These are phyloP conservation scores for cattle (Bos taurus) DNA, from an alignment of 2,113 vertebrate genomes.

Conservation along the genomic window ARS-UCD2.0 NC_037333.1:51242001-51242500, in stretches of 20 bases:
- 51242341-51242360: background rate
- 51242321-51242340: background rate
- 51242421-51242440: background rate
- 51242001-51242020: background rate
- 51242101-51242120: background rate
- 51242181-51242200: background rate
- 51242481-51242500: background rate
- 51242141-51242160: background rate
- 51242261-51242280: background rate
- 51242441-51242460: background rate
- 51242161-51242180: background rate
- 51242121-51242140: background rate
- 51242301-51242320: background rate
- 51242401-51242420: background rate
- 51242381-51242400: too few species aligned
- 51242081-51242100: background rate
- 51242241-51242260: background rate
- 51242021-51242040: background rate
- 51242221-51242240: background rate
- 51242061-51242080: background rate
- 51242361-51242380: background rate
- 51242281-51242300: background rate
- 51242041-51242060: background rate
- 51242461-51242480: background rate
- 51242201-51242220: background rate